These are phyloP conservation scores for Lasioglossum baleicum DNA, from an alignment of 1,140 invertebrate genomes.

Conservation along the genomic window DNA sequence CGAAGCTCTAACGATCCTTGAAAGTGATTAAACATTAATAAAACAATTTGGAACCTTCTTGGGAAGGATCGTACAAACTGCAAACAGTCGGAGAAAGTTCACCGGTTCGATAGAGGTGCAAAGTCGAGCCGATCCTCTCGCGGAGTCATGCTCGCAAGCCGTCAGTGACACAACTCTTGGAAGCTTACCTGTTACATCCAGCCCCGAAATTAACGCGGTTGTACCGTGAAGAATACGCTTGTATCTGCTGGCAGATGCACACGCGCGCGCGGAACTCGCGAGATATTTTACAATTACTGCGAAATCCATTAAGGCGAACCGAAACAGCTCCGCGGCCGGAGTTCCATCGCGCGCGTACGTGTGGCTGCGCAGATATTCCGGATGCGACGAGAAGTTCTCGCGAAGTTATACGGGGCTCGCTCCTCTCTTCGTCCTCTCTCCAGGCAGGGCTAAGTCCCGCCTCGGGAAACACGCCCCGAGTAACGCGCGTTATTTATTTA, in stretches of 20 bases:
- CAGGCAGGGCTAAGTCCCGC: constrained; percentile 35
- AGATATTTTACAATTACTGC: constrained; percentile 77
- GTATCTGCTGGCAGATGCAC: constrained; percentile 58
- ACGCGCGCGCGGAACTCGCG: constrained; percentile 59
- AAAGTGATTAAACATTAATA: no score
- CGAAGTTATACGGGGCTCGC: constrained; percentile 56
- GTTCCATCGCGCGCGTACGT: constrained; percentile 37
- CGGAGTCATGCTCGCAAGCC: not conserved
- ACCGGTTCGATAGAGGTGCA: not conserved
- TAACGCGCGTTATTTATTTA: constrained; percentile 50
- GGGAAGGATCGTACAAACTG: no score
- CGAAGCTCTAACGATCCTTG: no score
- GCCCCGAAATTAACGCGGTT: constrained; percentile 49
- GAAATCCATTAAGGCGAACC: constrained; percentile 76
- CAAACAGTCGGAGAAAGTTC: not conserved
- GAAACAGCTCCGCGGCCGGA: constrained; percentile 50
- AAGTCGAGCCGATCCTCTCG: not conserved
- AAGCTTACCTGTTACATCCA: constrained; percentile 49
- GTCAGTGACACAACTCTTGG: constrained; percentile 21
- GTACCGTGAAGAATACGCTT: constrained; percentile 40
- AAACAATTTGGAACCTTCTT: no score
- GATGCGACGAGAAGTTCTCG: constrained; percentile 60
- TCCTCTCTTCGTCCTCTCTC: constrained; percentile 48
- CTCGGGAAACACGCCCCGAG: constrained; percentile 46
- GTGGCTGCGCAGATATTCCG: constrained; percentile 56